These are phyloP conservation scores for Fukomys damarensis DNA, from an alignment of 2,113 vertebrate species.

Conservation along the genomic window DNA sequence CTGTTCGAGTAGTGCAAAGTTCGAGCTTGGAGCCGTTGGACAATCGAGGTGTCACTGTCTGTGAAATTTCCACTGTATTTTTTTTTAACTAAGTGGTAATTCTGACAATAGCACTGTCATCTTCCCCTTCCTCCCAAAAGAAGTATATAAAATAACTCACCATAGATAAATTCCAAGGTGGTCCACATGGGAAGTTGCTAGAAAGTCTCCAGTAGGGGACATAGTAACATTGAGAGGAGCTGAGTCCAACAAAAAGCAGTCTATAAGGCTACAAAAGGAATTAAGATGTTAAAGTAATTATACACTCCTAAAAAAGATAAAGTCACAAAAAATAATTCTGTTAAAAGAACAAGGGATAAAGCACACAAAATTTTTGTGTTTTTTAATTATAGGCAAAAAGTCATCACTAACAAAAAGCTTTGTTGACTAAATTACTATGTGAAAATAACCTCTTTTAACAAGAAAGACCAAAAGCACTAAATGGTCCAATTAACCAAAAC, in stretches of 20 bases:
- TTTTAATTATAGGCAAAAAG: slow-evolving; percentile 19
- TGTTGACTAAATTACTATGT: background rate
- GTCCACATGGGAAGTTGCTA: slow-evolving; percentile 95
- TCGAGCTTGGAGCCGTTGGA: background rate
- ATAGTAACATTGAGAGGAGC: slow-evolving; percentile 93
- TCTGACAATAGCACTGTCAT: background rate
- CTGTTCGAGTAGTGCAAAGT: background rate
- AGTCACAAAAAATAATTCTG: slow-evolving; percentile 29
- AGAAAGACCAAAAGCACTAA: background rate
- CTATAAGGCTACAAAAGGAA: slow-evolving; percentile 89
- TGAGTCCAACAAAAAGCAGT: slow-evolving; percentile 94
- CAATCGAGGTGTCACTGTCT: background rate
- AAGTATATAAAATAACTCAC: slow-evolving; percentile 86
- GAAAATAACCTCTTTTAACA: slow-evolving; percentile 43
- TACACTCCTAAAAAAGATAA: background rate
- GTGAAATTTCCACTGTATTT: slow-evolving; percentile 3
- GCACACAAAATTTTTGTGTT: background rate
- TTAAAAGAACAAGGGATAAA: background rate
- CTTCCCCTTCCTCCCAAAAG: background rate
- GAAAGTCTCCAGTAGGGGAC: slow-evolving; percentile 97
- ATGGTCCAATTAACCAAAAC: background rate
- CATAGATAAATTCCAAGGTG: slow-evolving; percentile 95
- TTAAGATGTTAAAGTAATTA: background rate
- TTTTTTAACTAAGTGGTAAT: background rate
- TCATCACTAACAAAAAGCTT: background rate